These are phyloP conservation scores for Apogon talboti DNA, from an alignment of 2,797 vertebrate species.

Conservation along the genomic window DNA sequence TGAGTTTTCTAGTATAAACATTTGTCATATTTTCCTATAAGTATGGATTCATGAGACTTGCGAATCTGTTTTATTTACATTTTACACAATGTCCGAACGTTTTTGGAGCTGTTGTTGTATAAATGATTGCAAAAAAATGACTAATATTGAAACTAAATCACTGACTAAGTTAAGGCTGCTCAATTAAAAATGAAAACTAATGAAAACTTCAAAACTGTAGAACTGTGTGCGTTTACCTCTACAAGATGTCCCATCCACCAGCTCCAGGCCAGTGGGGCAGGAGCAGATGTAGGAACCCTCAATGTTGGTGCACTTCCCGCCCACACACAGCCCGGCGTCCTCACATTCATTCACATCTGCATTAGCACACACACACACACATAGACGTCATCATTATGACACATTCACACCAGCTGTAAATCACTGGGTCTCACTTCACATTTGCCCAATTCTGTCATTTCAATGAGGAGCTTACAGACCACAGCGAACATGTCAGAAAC, in stretches of 20 bases:
- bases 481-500: slow-evolving; percentile 51
- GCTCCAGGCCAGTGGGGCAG: slow-evolving; percentile 75
- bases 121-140: no score
- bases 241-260: slow-evolving; percentile 71
- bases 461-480: slow-evolving; percentile 56
- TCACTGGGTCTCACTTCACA: slow-evolving; percentile 28
- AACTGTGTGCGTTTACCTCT: slow-evolving; percentile 69
- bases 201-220: background rate
- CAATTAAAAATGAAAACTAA: no score
- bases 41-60: no score
- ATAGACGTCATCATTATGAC: slow-evolving; percentile 54
- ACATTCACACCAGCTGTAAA: slow-evolving; percentile 55
- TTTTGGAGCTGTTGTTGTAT: no score
- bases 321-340: slow-evolving; percentile 65
- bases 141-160: no score
- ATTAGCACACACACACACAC: slow-evolving; percentile 44
- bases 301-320: slow-evolving; percentile 78
- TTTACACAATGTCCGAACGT: no score
- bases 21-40: no score
- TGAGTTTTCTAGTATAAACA: no score
- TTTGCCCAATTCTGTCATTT: slow-evolving; percentile 46
- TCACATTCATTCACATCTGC: slow-evolving; percentile 83
- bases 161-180: no score
- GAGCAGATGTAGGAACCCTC: slow-evolving; percentile 76
- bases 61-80: no score